These are phyloP conservation scores for Catostylus mosaicus DNA, from an alignment of 30 jellyfish, hydroid and myxozoan genomes.

Conservation along the genomic window DNA sequence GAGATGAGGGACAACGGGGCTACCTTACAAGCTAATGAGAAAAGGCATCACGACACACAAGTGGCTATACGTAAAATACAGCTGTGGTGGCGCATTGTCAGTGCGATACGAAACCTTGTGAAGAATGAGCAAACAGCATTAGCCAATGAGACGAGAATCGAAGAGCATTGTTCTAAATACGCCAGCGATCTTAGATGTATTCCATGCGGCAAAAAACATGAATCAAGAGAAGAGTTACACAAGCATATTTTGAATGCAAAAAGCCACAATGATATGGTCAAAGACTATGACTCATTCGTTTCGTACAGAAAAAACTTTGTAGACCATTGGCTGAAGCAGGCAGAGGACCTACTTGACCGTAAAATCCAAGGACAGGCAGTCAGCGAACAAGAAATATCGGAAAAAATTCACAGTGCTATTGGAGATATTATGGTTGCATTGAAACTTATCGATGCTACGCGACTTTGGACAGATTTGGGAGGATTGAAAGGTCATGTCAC, in stretches of 20 bases:
- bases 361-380: slow-evolving; percentile 27
- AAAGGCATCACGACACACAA: not conserved
- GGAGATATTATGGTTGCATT: not conserved
- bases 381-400: slow-evolving; percentile 12
- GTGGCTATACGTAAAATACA: slow-evolving; percentile 25
- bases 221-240: slow-evolving; percentile 1
- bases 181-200: slow-evolving; percentile 24
- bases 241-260: slow-evolving; percentile 6
- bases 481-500: slow-evolving; percentile 2
- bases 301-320: not conserved
- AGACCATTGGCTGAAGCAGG: slow-evolving; percentile 13
- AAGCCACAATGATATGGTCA: not conserved
- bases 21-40: slow-evolving; percentile 6
- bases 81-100: slow-evolving; percentile 48
- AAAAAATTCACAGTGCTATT: not conserved
- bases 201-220: slow-evolving; percentile 37
- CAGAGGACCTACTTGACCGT: slow-evolving; percentile 29
- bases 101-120: not conserved
- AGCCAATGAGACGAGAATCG: slow-evolving; percentile 4
- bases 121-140: too few relatives aligned
- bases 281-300: slow-evolving; percentile 2
- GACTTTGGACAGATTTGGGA: slow-evolving; percentile 24
- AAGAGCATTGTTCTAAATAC: slow-evolving; percentile 19
- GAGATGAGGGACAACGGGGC: slow-evolving; percentile 9
- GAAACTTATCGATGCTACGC: not conserved